Conservation (phyloP, 2,888 invertebrate species). For the Copidosoma aretas region DNA sequence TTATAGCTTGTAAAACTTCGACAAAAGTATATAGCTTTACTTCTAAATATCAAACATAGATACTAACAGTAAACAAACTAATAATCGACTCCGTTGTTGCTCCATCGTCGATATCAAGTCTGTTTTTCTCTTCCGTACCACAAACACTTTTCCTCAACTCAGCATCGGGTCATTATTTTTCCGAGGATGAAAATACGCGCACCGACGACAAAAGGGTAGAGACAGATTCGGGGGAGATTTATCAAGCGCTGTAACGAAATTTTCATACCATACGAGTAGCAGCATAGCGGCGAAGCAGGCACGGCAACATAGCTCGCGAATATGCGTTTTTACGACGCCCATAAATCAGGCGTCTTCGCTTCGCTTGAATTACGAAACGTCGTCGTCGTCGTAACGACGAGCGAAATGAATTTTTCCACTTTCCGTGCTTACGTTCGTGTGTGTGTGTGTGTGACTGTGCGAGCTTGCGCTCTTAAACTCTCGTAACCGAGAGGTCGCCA, state of each 20-base stretch:
- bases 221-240: slow-evolving; percentile 12
- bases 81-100: too few species aligned
- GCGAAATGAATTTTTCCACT: slow-evolving; percentile 38
- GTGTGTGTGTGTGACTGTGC: too few species aligned
- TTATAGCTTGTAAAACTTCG: too few species aligned
- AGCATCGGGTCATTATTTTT: not conserved
- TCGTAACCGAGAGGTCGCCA: too few species aligned
- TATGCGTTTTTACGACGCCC: slow-evolving; percentile 34
- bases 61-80: too few species aligned
- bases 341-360: slow-evolving; percentile 37
- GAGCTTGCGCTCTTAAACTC: too few species aligned
- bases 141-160: too few species aligned
- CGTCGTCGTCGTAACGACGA: slow-evolving; percentile 9
- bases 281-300: not conserved
- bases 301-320: slow-evolving; percentile 14
- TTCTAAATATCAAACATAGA: too few species aligned
- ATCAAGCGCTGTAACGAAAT: slow-evolving; percentile 22
- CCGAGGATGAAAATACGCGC: not conserved
- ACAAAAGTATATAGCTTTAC: too few species aligned
- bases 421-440: slow-evolving; percentile 4
- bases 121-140: too few species aligned
- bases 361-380: slow-evolving; percentile 35
- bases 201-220: not conserved
- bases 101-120: too few species aligned
- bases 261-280: slow-evolving; percentile 6